These are phyloP conservation scores for Syndactyla subalaris DNA, from an alignment of 2,797 vertebrate genomes.

Conservation along the genomic window DNA sequence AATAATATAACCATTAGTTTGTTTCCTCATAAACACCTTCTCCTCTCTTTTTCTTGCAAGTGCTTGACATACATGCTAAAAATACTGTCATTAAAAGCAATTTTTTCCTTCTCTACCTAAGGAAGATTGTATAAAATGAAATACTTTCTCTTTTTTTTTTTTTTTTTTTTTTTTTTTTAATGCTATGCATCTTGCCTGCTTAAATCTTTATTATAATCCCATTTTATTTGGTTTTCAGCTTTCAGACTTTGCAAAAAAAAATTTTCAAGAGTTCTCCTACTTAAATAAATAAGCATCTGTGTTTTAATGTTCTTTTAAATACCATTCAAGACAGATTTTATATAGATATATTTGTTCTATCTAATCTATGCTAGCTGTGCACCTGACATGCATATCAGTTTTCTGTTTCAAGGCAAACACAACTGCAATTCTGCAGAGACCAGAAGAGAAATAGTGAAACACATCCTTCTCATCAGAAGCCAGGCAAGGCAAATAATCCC, in stretches of 20 bases:
- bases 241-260: slow-evolving; percentile 13
- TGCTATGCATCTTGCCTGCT: neutral
- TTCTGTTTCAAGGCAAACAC: slow-evolving; percentile 7
- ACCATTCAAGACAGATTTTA: neutral
- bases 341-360: neutral
- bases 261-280: neutral
- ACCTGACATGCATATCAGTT: neutral
- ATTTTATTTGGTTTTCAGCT: slow-evolving; percentile 38
- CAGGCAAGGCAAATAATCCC: neutral
- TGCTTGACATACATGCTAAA: neutral
- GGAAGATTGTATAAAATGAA: slow-evolving; percentile 40
- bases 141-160: neutral
- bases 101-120: slow-evolving; percentile 42
- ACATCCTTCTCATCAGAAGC: neutral
- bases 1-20: slow-evolving; percentile 39
- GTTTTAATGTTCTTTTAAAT: slow-evolving; percentile 30
- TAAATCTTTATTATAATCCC: slow-evolving; percentile 28
- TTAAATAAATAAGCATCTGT: slow-evolving; percentile 16
- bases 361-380: neutral
- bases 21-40: slow-evolving; percentile 58
- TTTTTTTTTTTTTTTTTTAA: neutral
- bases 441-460: neutral
- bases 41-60: neutral
- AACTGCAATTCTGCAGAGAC: neutral
- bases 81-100: slow-evolving; percentile 57